Conservation (phyloP, 2,888 invertebrate genomes). For the Lysandra bellargus region DNA sequence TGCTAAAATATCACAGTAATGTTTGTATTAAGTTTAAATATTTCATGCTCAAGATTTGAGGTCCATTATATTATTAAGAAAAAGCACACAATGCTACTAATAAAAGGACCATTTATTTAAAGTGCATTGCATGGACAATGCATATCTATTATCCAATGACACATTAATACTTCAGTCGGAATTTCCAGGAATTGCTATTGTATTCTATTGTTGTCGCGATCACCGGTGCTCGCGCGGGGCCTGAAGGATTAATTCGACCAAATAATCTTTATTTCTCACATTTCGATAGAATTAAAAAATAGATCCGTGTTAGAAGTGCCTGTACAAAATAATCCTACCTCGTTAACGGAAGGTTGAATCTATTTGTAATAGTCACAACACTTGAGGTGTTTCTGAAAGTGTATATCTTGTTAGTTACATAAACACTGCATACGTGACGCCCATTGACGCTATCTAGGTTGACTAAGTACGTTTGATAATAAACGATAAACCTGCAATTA, state of each 20-base stretch:
- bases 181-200: no score
- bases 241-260: background rate
- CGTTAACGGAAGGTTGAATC: background rate
- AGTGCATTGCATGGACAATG: no score
- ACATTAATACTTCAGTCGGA: no score
- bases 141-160: no score
- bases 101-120: no score
- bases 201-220: no score
- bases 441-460: constrained; percentile 5
- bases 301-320: background rate
- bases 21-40: background rate
- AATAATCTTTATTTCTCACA: background rate
- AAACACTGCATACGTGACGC: constrained; percentile 34
- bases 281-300: background rate
- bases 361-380: constrained; percentile 31
- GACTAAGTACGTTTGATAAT: background rate
- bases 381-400: constrained; percentile 41
- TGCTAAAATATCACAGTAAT: background rate
- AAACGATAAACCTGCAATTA: background rate
- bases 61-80: no score
- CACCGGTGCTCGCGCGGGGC: no score
- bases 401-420: constrained; percentile 41
- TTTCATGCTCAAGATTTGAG: background rate
- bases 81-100: no score
- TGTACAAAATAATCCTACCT: background rate